A percentile compares a stretch with the other conserved stretches of the same genome.
Evolutionary conservation across 2,888 invertebrate species (phyloP).

Genomic region (Cinara cedri): DNA sequence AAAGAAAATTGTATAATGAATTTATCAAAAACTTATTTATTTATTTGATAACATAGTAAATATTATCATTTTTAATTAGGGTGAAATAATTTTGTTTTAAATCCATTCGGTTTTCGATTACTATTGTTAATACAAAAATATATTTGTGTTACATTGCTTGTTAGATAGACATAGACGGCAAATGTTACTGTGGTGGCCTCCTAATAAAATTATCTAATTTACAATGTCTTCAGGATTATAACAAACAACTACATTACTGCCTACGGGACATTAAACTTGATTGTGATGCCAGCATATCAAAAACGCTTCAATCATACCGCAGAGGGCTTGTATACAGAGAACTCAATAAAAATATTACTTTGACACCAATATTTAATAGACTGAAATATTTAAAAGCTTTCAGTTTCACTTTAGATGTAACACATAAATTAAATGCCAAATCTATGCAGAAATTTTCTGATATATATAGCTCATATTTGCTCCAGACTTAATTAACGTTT

Average conservation of each 20-base stretch:
- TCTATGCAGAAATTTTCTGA: slow-evolving; percentile 38
- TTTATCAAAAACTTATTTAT: no score
- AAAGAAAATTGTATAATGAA: no score
- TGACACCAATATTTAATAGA: slow-evolving; percentile 45
- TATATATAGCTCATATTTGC: slow-evolving; percentile 34
- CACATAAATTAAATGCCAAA: slow-evolving; percentile 44
- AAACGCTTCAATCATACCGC: slow-evolving; percentile 46
- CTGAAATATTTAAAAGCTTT: slow-evolving; percentile 43
- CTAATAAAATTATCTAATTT: not conserved
- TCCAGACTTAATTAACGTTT: not conserved
- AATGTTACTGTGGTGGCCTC: no score
- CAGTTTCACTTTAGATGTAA: slow-evolving; percentile 45
- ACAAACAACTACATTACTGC: slow-evolving; percentile 43
- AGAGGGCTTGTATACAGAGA: slow-evolving; percentile 42
- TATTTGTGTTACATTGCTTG: no score
- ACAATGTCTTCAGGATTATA: slow-evolving; percentile 33
- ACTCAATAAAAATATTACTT: slow-evolving; percentile 32
- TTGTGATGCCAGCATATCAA: slow-evolving; percentile 46
- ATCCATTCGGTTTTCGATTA: no score
- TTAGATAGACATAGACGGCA: no score
- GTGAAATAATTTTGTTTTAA: no score
- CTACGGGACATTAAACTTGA: slow-evolving; percentile 45
- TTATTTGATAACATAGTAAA: no score
- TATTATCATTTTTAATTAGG: no score
- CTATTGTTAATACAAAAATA: no score